Percentiles rank a stretch among this genome's conserved stretches.
Evolutionary conservation across 2,113 vertebrate species (phyloP).

Genomic region (Saccopteryx leptura): DNA sequence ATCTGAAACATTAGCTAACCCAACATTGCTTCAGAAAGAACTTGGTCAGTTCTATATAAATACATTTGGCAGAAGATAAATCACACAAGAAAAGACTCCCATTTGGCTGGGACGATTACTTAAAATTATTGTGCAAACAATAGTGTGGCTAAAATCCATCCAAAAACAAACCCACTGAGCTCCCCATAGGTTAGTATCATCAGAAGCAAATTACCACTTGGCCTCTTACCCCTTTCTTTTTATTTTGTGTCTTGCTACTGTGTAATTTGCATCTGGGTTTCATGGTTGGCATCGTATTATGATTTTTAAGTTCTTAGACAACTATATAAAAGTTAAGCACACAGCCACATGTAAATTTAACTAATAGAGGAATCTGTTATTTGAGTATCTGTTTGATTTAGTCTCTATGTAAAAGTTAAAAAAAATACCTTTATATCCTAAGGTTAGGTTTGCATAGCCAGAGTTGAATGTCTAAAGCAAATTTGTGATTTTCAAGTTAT

Average conservation of each 20-base stretch:
- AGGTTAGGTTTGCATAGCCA: neutral
- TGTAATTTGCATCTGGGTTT: slow-evolving; percentile 86
- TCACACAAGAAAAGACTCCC: slow-evolving; percentile 74
- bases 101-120: slow-evolving; percentile 82
- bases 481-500: slow-evolving; percentile 4
- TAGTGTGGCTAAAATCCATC: slow-evolving; percentile 77
- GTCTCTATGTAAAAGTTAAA: neutral
- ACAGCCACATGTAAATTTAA: slow-evolving; percentile 41
- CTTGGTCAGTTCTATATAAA: slow-evolving; percentile 75
- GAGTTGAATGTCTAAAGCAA: neutral
- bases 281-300: slow-evolving; percentile 70
- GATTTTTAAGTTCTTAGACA: slow-evolving; percentile 57
- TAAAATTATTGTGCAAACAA: slow-evolving; percentile 86
- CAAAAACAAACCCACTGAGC: slow-evolving; percentile 80
- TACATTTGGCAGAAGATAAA: slow-evolving; percentile 84
- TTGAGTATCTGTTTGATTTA: slow-evolving; percentile 56
- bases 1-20: slow-evolving; percentile 51
- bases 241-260: slow-evolving; percentile 73
- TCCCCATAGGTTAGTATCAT: slow-evolving; percentile 51
- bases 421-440: neutral
- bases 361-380: slow-evolving; percentile 14
- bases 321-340: slow-evolving; percentile 21
- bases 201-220: slow-evolving; percentile 67
- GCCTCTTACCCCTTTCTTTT: slow-evolving; percentile 76
- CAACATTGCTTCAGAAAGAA: slow-evolving; percentile 18